Conservation (phyloP, 2,888 invertebrate genomes). For the Rhamphomyia laevipes region DNA sequence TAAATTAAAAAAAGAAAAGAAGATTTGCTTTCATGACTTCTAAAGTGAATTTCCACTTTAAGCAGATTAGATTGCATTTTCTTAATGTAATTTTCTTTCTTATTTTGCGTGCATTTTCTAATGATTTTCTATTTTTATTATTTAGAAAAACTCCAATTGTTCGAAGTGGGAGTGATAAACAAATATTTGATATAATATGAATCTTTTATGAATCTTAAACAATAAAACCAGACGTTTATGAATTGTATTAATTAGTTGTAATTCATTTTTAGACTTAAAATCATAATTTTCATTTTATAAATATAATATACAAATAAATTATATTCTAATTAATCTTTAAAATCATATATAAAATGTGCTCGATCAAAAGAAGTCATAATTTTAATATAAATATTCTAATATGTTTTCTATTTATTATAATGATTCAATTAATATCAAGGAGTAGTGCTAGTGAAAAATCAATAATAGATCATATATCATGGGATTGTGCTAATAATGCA, state of each 20-base stretch:
- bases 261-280: neutral
- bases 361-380: too few species aligned
- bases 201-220: neutral
- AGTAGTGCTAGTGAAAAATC: neutral
- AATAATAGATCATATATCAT: conserved; percentile 30
- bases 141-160: too few species aligned
- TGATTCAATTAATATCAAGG: too few species aligned
- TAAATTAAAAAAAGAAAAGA: conserved; percentile 3
- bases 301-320: neutral
- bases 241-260: neutral
- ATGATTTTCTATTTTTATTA: too few species aligned
- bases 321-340: neutral
- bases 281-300: neutral
- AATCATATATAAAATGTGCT: neutral
- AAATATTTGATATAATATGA: too few species aligned
- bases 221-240: neutral
- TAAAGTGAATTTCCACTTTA: conserved; percentile 16
- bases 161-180: too few species aligned
- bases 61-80: too few species aligned
- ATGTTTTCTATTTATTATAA: too few species aligned
- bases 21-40: conserved; percentile 19
- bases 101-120: too few species aligned
- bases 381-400: too few species aligned
- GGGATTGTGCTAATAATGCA: conserved; percentile 48
- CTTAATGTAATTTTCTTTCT: too few species aligned